Evolutionary conservation across 2,113 vertebrate genomes (phyloP), one percentile per base, ranked within the genome.

Genomic region (Tichodroma muraria): DNA sequence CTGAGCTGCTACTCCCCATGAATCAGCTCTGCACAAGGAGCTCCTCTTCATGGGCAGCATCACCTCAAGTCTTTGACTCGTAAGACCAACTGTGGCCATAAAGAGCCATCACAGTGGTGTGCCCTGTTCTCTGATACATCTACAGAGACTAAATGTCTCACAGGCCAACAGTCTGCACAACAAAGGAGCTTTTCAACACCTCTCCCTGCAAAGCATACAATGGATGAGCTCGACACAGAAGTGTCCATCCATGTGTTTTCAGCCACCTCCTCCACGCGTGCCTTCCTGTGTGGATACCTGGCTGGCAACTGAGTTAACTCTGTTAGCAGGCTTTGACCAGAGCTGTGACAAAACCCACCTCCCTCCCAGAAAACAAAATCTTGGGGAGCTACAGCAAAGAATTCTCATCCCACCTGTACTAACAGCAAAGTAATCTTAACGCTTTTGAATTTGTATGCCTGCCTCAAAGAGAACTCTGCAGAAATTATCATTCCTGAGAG

Each of bases 341-440:
- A 61, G 42, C 28, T 30, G 13, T 1, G 10, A 45, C 12, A 45
- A 44, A 85, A 28, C 14, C 17, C 15, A 42, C 6, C 42, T 16
- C 21, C 28, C 52, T 33, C 16, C 61, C 69, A 75, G 16, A 22
- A 42, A 47, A 71, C 31, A 85, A 44, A 77, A 47, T 20, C 27
- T 53, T 6, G 6, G 42, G 49, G 38, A 23, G 8, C 52, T 44
- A 38, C 9, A 49, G 60, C 35, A 73, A 64, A 50, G 15, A 78
- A 33, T 17, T 70, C 25, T 65, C 66, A 54, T 33, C 65, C 40
- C 73, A 37, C 15, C 8, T 60, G 16, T 25, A 44, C 27, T 27
- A 54, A 78, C 8, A 77, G 31, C 1, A 1, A 6, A 13, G 4
- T 38, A 25, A 77, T 59, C 24, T 15, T 44, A 30, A 59, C 0